These are phyloP conservation scores for Gymnodraco acuticeps DNA, from an alignment of 2,797 vertebrate species.

Conservation along the genomic window DNA sequence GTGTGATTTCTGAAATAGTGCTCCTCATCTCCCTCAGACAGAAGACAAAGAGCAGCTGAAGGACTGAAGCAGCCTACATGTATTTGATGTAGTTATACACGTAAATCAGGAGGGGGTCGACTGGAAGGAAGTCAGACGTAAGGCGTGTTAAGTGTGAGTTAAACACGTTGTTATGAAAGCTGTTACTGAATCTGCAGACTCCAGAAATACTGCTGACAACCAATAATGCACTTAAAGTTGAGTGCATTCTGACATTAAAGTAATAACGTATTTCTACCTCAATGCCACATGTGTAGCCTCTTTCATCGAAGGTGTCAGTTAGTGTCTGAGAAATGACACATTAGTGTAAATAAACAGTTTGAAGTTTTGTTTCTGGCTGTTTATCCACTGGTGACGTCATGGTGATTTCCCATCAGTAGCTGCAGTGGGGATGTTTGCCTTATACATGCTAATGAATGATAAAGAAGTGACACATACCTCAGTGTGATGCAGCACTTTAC, in stretches of 20 bases:
- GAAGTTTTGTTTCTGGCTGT: background rate
- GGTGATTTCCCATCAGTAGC: conserved; percentile 41
- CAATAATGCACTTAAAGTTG: background rate
- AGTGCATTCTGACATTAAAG: too few species aligned
- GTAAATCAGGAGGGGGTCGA: background rate
- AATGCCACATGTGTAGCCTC: too few species aligned
- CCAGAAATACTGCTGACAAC: background rate
- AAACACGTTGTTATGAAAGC: too few species aligned
- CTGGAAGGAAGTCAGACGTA: background rate
- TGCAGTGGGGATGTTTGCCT: background rate
- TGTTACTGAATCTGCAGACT: background rate
- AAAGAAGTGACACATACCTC: conserved; percentile 12
- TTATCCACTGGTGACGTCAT: conserved; percentile 20
- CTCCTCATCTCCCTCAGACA: too few species aligned
- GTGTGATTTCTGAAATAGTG: background rate
- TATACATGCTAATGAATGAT: background rate
- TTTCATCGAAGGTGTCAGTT: too few species aligned
- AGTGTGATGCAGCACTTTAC: background rate
- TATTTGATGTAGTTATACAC: background rate
- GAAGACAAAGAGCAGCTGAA: too few species aligned
- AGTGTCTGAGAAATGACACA: too few species aligned
- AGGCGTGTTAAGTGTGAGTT: too few species aligned
- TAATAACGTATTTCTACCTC: too few species aligned
- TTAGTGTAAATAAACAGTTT: background rate
- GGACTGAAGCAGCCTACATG: background rate